Conservation (phyloP, 2,888 invertebrate species). For the Eretmocerus hayati region DNA sequence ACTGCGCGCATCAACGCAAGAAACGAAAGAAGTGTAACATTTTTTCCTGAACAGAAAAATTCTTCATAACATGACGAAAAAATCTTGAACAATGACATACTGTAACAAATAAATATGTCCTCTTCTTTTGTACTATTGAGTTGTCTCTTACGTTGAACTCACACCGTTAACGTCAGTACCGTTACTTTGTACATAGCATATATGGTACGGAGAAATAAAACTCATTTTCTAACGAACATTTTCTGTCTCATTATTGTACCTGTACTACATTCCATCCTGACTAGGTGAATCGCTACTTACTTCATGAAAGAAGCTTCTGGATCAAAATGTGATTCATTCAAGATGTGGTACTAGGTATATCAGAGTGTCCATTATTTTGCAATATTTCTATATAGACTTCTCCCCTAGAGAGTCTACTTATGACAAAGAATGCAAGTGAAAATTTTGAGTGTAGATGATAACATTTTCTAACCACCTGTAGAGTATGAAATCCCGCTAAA, state of each 20-base stretch:
- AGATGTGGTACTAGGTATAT: no score
- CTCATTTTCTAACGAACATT: conserved; percentile 45
- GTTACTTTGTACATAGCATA: conserved; percentile 45
- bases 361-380: no score
- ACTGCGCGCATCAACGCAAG: conserved; percentile 2
- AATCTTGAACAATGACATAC: conserved; percentile 20
- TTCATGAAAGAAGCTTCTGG: no score
- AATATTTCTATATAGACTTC: no score
- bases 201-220: conserved; percentile 47
- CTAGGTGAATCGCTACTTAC: no score
- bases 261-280: no score
- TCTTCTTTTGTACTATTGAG: conserved; percentile 38
- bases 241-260: background rate
- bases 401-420: no score
- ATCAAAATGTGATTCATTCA: no score
- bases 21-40: conserved; percentile 18
- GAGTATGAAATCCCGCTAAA: no score
- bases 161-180: conserved; percentile 38
- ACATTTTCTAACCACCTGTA: no score
- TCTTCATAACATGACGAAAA: conserved; percentile 26
- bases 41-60: conserved; percentile 24
- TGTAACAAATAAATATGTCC: conserved; percentile 27
- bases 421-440: no score
- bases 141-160: conserved; percentile 28
- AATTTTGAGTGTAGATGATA: no score